Base-by-base conservation (phyloP, 2,888 invertebrate genomes). In the Autographa pulchrina region DNA sequence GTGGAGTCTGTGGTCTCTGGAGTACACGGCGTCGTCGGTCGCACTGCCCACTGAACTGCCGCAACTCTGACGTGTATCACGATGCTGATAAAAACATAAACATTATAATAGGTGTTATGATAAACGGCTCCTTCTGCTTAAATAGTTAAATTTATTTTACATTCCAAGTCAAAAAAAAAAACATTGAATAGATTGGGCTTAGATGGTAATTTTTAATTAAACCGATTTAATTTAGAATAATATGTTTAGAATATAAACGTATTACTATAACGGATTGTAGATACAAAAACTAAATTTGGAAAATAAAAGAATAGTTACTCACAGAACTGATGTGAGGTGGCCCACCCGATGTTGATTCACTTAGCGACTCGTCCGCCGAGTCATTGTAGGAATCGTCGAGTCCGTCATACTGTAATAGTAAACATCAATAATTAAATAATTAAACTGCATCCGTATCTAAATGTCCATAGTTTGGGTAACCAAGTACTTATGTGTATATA, bases 331-430 rank as follows among this genome's bases (percentile, higher is more conserved):
- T 86, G 80, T 93, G 93, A 16, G 94, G 90, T 11, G 94, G 95
- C 62, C 96, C 96, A 65, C 96, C 94, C 59, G 96, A 96, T 35
- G 96, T 96, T 20, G 96, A 96, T 89, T 96, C 96, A 79, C 96
- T 96, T 70, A 96, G 92, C 48, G 96, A 96, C 86, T 96, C 96
- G 78, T 96, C 96, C 3, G 96, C 96, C 0, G 96, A 96, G 84
- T 96, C 96, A 80, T 96, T 97, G 88, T 97, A 97, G 74, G 97
- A 97, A 88, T 98, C 98, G 88, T 98, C 97, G 77, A 98, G 94
- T 43, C 97, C 98, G 86, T 98, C 98, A 90, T 98, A 98, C 96
- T 97, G 94, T 70, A 81, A 78, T 71, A 70, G 16, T n/a, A n/a
- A 48, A 25, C 3, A 25, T 25, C 41, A 41, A 13, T 41, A 41